These are phyloP conservation scores for Leptura quadrifasciata DNA, from an alignment of 2,888 invertebrate genomes.

Conservation along the genomic window DNA sequence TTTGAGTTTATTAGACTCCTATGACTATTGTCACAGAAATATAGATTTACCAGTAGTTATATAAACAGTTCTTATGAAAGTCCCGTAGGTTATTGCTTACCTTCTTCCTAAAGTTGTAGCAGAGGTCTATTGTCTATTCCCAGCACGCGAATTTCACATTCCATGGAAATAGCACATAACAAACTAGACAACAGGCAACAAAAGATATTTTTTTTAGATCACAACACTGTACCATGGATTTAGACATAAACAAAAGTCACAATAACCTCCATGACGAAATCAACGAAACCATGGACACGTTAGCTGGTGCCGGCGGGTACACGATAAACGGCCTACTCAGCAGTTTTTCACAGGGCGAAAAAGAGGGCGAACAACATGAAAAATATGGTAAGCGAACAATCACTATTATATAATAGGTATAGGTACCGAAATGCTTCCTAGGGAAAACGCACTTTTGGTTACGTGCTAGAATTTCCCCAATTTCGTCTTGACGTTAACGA, in stretches of 20 bases:
- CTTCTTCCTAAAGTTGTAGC: no score
- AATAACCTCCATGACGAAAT: slow-evolving; percentile 52
- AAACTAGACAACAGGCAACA: no score
- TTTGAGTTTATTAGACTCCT: no score
- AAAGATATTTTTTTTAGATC: not conserved
- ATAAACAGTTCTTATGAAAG: no score
- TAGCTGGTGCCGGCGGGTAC: slow-evolving; percentile 46
- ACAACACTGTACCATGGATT: slow-evolving; percentile 42
- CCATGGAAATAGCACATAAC: not conserved
- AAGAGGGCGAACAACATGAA: slow-evolving; percentile 48
- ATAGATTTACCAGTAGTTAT: no score
- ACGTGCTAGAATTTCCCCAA: not conserved
- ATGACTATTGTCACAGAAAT: no score
- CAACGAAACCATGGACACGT: slow-evolving; percentile 50
- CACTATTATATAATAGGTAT: no score
- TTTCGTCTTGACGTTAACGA: not conserved
- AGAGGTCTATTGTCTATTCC: no score
- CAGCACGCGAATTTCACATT: not conserved
- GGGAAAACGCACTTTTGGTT: no score
- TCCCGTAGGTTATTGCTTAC: no score
- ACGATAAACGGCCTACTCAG: slow-evolving; percentile 56
- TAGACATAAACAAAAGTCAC: slow-evolving; percentile 42
- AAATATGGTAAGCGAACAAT: slow-evolving; percentile 54
- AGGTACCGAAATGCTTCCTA: no score
- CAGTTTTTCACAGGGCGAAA: slow-evolving; percentile 49